Conservation (phyloP, 1,140 invertebrate species). For the Brachionus rubens region DNA sequence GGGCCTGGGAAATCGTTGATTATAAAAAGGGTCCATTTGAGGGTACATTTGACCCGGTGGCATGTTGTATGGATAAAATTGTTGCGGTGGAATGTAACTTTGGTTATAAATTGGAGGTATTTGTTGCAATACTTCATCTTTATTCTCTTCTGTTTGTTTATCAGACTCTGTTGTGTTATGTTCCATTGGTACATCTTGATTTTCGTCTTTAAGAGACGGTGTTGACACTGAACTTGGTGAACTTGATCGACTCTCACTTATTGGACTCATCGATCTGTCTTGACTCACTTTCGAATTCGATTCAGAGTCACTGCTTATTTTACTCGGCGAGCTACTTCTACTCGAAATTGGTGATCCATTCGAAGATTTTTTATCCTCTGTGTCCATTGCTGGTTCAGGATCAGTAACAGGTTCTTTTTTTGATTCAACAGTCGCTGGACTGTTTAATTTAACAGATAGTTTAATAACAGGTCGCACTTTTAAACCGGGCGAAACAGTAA, state of each 20-base stretch:
- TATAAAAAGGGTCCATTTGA: constrained; percentile 10
- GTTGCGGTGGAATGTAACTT: background rate
- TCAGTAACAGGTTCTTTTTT: constrained; percentile 8
- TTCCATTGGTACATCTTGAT: background rate
- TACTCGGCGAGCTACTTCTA: constrained; percentile 2
- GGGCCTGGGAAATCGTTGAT: background rate
- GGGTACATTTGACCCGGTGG: constrained; percentile 14
- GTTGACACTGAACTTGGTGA: background rate
- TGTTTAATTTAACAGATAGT: no score
- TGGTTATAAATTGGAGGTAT: background rate
- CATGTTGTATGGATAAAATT: constrained; percentile 17
- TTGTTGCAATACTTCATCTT: background rate
- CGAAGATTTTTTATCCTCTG: background rate
- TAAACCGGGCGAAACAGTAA: no score
- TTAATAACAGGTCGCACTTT: no score
- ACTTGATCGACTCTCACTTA: background rate
- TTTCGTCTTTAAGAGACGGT: background rate
- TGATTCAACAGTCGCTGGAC: background rate
- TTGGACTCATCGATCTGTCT: background rate
- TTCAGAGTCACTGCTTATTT: constrained; percentile 18
- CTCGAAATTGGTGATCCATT: background rate
- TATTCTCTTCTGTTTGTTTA: background rate
- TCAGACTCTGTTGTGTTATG: no score
- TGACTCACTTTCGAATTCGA: background rate
- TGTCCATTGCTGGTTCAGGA: background rate